Base-by-base conservation (phyloP, 2,888 invertebrate genomes). In the Drosophila siamana region DNA sequence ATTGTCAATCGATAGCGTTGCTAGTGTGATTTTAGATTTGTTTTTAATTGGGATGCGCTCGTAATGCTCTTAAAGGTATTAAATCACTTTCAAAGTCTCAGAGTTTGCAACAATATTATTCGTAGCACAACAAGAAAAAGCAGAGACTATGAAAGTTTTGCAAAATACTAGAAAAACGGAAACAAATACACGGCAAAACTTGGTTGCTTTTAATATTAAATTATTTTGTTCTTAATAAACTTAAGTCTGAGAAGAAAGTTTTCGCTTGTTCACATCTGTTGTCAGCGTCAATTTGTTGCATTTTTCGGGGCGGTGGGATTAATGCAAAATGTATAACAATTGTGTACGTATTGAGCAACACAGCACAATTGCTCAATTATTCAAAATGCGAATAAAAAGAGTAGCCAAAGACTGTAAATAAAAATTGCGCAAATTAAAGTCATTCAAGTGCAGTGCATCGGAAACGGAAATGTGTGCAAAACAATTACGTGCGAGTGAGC, bases 381-480 rank as follows among this genome's bases (percentile, higher is more conserved):
- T 51, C 22, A 64, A 7, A 44, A 36, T 62, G 26, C 9, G 16
- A 11, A 28, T 46, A 46, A 56, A 56, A 33, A 56, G 33, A 26
- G 38, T 15, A 22, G 41, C 19, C 50, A 44, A 66, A 67, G 66
- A 64, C 63, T 76, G 77, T 76, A 69, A 76, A 74, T 84, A 77
- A 84, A 86, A 87, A 78, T 85, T 61, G 67, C 68, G 72, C 68
- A 78, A 87, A 78, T 85, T 72, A 76, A 74, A 76, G 76, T 67
- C 79, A 81, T 85, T 87, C 60, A 84, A 87, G 82, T 81, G 87
- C 76, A 87, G 59, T 43, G 76, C 69, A 74, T 68, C 86, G 86
- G 84, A 85, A 88, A 83, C 81, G 88, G 81, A 88, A 86, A 83
- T 83, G 86, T 69, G 74, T 65, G 81, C 88, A 85, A 87, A 85